phyloP scores from a whole-genome alignment of 2,797 vertebrate genomes.

The Nasua narica region DNA sequence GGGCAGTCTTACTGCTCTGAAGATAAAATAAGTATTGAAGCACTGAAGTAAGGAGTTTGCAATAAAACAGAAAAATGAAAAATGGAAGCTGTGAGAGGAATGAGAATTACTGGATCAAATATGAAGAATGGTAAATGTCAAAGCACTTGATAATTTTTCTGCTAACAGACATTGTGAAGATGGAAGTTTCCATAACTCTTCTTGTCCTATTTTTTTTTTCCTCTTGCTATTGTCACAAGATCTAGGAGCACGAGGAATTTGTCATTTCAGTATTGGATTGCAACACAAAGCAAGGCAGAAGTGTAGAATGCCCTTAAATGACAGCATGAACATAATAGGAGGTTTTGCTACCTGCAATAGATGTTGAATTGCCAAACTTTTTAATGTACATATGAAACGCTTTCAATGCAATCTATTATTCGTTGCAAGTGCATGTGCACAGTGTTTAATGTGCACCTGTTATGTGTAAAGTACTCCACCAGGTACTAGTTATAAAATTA shows the following conservation, averaged over 20 bases:
- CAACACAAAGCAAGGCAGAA: neutral
- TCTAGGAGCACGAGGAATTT: neutral
- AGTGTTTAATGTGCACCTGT: neutral
- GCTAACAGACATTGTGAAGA: constrained; percentile 6
- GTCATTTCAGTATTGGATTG: neutral
- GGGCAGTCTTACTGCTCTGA: neutral
- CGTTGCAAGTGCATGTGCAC: neutral
- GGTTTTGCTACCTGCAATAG: neutral
- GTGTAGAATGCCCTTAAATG: neutral
- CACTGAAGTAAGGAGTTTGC: constrained; percentile 28
- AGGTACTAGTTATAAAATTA: constrained; percentile 39
- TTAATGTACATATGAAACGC: neutral
- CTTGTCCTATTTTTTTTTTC: neutral
- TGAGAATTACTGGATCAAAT: constrained; percentile 19
- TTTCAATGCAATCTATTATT: neutral
- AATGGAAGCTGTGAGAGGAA: constrained; percentile 50
- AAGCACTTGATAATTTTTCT: constrained; percentile 51
- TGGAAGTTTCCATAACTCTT: constrained; percentile 1
- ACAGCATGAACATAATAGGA: neutral
- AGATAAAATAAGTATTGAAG: constrained; percentile 18
- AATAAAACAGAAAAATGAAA: constrained; percentile 56
- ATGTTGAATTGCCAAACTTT: neutral
- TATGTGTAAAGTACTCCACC: neutral
- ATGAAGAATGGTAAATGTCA: constrained; percentile 41
- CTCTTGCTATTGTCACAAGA: neutral